These are phyloP conservation scores for Ormyrus thymus DNA, from an alignment of 2,888 invertebrate genomes.

Conservation along the genomic window DNA sequence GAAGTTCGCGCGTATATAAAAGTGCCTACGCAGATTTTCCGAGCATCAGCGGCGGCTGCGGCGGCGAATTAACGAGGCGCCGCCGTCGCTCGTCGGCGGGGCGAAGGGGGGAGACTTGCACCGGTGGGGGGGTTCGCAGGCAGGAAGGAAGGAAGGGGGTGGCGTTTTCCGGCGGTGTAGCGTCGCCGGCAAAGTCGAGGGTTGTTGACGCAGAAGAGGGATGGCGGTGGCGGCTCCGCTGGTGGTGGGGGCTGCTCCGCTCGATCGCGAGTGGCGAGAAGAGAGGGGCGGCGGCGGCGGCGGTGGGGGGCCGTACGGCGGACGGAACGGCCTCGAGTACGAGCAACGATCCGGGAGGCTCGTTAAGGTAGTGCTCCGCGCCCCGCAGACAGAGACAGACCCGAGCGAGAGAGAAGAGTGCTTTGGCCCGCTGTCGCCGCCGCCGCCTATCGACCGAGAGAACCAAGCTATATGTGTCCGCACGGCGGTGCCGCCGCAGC, in stretches of 20 bases:
- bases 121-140: not conserved
- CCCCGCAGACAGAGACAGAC: slow-evolving; percentile 64
- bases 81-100: not conserved
- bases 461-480: not conserved
- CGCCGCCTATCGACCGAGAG: slow-evolving; percentile 37
- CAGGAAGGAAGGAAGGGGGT: slow-evolving; percentile 31
- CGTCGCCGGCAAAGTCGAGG: slow-evolving; percentile 50
- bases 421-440: not conserved
- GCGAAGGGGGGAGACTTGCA: not conserved
- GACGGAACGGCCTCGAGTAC: slow-evolving; percentile 66
- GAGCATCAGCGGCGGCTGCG: too few relatives aligned
- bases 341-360: slow-evolving; percentile 71
- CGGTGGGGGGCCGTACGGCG: slow-evolving; percentile 70
- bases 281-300: not conserved
- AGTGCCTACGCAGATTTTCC: too few relatives aligned
- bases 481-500: not conserved
- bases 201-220: slow-evolving; percentile 37
- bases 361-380: slow-evolving; percentile 73
- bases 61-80: slow-evolving; percentile 19
- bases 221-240: not conserved
- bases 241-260: not conserved
- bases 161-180: slow-evolving; percentile 43
- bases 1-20: too few relatives aligned
- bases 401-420: slow-evolving; percentile 31
- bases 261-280: too few relatives aligned